These are phyloP conservation scores for Ypsolopha scabrella DNA, from an alignment of 2,888 invertebrate species.

Conservation along the genomic window DNA sequence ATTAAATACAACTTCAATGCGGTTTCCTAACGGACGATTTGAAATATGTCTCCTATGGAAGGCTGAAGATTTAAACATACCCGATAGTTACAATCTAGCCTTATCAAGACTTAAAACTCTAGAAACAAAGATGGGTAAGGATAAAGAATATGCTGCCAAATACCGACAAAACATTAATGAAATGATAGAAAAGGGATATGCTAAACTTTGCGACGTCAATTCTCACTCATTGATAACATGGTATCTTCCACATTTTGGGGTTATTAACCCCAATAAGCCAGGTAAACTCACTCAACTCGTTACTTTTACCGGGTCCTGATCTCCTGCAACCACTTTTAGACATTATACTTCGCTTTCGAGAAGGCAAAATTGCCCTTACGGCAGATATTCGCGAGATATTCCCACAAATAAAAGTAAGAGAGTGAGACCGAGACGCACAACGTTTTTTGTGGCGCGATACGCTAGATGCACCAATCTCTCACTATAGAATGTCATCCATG, in stretches of 20 bases:
- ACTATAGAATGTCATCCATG: slow-evolving; percentile 1
- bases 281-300: slow-evolving; percentile 13
- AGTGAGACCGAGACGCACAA: slow-evolving; percentile 9
- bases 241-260: slow-evolving; percentile 15
- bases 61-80: no score
- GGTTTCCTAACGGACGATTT: no score
- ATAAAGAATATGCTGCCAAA: no score
- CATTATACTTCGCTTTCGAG: slow-evolving; percentile 6
- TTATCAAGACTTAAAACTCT: neutral
- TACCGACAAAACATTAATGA: neutral
- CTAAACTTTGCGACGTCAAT: neutral
- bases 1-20: no score
- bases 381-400: slow-evolving; percentile 8
- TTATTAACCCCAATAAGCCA: slow-evolving; percentile 14
- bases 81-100: neutral
- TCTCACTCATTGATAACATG: neutral
- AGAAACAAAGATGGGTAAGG: neutral
- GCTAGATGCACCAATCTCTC: neutral
- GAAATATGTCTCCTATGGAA: no score
- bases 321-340: slow-evolving; percentile 18
- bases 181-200: neutral
- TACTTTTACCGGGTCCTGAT: slow-evolving; percentile 23
- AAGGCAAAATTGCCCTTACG: neutral
- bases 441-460: slow-evolving; percentile 3
- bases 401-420: slow-evolving; percentile 7